Percentiles rank a stretch among this genome's conserved stretches.
phyloP scores from a whole-genome alignment of 2,888 invertebrate genomes.

The Lepidocyrtinus sp. region DNA sequence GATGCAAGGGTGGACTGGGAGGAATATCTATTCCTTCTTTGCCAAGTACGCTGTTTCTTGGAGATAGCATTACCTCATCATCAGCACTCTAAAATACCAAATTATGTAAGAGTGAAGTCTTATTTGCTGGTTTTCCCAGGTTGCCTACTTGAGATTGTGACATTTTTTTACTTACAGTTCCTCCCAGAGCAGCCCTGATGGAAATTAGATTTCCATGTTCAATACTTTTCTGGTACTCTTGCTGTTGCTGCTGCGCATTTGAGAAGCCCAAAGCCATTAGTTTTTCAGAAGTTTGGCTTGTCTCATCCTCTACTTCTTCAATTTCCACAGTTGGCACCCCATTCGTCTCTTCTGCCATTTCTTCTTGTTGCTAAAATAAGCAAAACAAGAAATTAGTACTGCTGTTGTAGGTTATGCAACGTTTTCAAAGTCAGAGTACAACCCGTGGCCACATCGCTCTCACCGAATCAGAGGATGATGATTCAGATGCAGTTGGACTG shows the following conservation, averaged over 20 bases:
- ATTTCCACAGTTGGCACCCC: slow-evolving; percentile 42
- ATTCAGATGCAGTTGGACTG: slow-evolving; percentile 28
- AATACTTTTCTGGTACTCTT: not conserved
- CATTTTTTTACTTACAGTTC: slow-evolving; percentile 62
- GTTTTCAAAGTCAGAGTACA: too few species aligned
- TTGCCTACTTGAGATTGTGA: too few species aligned
- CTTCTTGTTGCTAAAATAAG: slow-evolving; percentile 21
- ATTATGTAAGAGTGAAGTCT: not conserved
- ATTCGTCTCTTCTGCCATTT: slow-evolving; percentile 11
- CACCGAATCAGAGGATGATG: slow-evolving; percentile 55
- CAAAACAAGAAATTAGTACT: not conserved
- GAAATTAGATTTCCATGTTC: slow-evolving; percentile 67
- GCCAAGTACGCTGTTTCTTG: slow-evolving; percentile 76
- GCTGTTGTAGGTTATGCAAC: too few species aligned
- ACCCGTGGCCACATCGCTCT: too few species aligned
- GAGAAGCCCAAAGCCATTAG: slow-evolving; percentile 55
- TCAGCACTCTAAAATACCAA: slow-evolving; percentile 69
- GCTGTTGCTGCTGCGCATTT: slow-evolving; percentile 25
- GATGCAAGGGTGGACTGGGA: slow-evolving; percentile 74
- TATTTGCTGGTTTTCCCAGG: too few species aligned
- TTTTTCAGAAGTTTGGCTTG: slow-evolving; percentile 44
- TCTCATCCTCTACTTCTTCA: slow-evolving; percentile 49
- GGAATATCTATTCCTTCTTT: slow-evolving; percentile 75
- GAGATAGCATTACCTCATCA: slow-evolving; percentile 76
- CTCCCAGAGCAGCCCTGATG: slow-evolving; percentile 65